A percentile compares a stretch with the other conserved stretches of the same genome.
phyloP scores from a whole-genome alignment of 2,797 vertebrate genomes.

The Microcaecilia unicolor region DNA sequence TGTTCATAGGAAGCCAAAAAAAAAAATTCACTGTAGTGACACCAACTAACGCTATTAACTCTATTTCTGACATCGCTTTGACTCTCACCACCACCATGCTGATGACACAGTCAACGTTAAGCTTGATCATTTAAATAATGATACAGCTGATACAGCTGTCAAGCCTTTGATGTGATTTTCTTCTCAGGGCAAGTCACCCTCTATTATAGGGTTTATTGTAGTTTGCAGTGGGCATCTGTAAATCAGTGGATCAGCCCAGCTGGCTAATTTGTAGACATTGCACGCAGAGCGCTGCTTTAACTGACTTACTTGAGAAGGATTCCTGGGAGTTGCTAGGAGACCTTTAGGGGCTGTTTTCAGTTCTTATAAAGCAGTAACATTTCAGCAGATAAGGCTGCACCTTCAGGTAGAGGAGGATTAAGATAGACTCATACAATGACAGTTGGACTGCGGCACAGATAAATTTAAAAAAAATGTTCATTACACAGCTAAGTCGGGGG shows the following conservation, averaged over 20 bases:
- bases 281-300: slow-evolving; percentile 49
- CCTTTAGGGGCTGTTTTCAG: slow-evolving; percentile 50
- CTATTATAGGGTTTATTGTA: slow-evolving; percentile 43
- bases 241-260: slow-evolving; percentile 30
- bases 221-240: slow-evolving; percentile 42
- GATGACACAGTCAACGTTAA: slow-evolving; percentile 37
- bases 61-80: slow-evolving; percentile 6
- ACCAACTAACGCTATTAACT: slow-evolving; percentile 12
- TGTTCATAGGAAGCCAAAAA: slow-evolving; percentile 8
- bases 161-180: slow-evolving; percentile 39
- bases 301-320: slow-evolving; percentile 50
- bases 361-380: slow-evolving; percentile 50
- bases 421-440: slow-evolving; percentile 45
- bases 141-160: slow-evolving; percentile 47
- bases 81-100: slow-evolving; percentile 25
- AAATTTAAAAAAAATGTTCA: slow-evolving; percentile 34
- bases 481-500: slow-evolving; percentile 30
- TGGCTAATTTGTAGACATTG: slow-evolving; percentile 40
- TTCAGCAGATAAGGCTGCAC: slow-evolving; percentile 52
- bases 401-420: slow-evolving; percentile 42
- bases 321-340: slow-evolving; percentile 57
- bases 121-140: slow-evolving; percentile 49
- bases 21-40: slow-evolving; percentile 1
- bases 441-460: slow-evolving; percentile 31
- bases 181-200: slow-evolving; percentile 42